A percentile compares a stretch with the other conserved stretches of the same genome.
These are phyloP conservation scores for Vimba vimba DNA, from an alignment of 2,113 vertebrate species.

Conservation along the genomic window DNA sequence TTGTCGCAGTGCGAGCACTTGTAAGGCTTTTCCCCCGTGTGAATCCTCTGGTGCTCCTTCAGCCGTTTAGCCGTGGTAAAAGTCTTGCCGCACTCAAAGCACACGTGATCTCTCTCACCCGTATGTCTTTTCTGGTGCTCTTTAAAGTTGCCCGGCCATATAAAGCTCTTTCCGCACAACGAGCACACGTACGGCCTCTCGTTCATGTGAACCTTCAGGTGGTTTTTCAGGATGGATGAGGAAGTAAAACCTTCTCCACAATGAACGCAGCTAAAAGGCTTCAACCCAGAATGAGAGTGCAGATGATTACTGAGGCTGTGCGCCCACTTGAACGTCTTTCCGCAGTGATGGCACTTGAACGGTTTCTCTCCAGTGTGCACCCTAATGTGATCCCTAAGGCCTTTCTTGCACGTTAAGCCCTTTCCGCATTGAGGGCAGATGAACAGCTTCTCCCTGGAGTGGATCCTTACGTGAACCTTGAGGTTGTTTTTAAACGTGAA, in stretches of 20 bases:
- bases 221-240: neutral
- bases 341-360: slow-evolving; percentile 8
- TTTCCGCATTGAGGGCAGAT: slow-evolving; percentile 19
- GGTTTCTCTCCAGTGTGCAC: slow-evolving; percentile 11
- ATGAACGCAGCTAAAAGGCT: neutral
- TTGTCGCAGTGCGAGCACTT: neutral
- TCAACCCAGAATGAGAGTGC: neutral
- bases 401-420: neutral
- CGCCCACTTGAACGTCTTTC: neutral
- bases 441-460: slow-evolving; percentile 2
- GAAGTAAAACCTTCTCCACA: neutral
- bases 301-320: slow-evolving; percentile 6
- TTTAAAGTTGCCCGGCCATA: slow-evolving; percentile 1
- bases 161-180: neutral
- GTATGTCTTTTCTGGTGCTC: slow-evolving; percentile 15
- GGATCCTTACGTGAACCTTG: neutral
- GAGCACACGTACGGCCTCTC: slow-evolving; percentile 7
- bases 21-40: neutral
- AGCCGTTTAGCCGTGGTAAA: slow-evolving; percentile 4
- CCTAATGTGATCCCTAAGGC: neutral
- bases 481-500: neutral
- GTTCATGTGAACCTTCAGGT: neutral
- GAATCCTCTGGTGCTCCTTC: slow-evolving; percentile 16
- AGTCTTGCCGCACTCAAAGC: neutral
- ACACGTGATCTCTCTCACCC: neutral